Evolutionary conservation across 2,797 vertebrate species (phyloP).

Genomic region (Astyanax mexicanus): DNA sequence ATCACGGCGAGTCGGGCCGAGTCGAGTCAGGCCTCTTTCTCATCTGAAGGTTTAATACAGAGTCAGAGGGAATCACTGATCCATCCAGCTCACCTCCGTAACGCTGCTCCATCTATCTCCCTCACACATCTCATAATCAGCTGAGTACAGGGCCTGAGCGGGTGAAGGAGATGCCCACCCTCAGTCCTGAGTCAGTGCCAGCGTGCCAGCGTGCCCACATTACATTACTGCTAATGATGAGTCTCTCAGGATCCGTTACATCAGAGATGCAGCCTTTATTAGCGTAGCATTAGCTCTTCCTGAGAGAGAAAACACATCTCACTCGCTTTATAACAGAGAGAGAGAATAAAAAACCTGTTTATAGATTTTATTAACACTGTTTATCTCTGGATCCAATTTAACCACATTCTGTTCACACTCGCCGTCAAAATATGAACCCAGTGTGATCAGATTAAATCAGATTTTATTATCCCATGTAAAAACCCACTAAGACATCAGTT

Average conservation of each 20-base stretch:
- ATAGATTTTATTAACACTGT: no score
- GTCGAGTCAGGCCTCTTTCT: slow-evolving; percentile 35
- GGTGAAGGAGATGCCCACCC: slow-evolving; percentile 11
- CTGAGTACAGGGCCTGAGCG: slow-evolving; percentile 12
- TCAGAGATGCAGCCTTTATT: slow-evolving; percentile 29
- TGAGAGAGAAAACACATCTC: slow-evolving; percentile 10
- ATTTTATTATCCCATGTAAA: no score
- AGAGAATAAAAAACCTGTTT: no score
- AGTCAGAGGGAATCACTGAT: slow-evolving; percentile 43
- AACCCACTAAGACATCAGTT: no score
- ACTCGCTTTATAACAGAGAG: neutral
- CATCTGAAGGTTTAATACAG: slow-evolving; percentile 56
- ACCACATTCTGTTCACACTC: no score
- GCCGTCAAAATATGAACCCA: no score
- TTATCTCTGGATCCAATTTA: no score
- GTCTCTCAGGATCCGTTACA: slow-evolving; percentile 25
- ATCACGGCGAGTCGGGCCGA: slow-evolving; percentile 14
- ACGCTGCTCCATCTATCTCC: slow-evolving; percentile 37
- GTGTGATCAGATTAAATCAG: no score
- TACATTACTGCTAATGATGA: slow-evolving; percentile 23
- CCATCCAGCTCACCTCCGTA: slow-evolving; percentile 19
- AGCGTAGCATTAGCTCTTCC: slow-evolving; percentile 19
- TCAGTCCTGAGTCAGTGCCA: slow-evolving; percentile 16
- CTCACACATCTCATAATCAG: slow-evolving; percentile 20
- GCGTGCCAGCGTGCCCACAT: no score